Base-by-base conservation (phyloP, 2,888 invertebrate genomes). In the Clepsis dumicolana region DNA sequence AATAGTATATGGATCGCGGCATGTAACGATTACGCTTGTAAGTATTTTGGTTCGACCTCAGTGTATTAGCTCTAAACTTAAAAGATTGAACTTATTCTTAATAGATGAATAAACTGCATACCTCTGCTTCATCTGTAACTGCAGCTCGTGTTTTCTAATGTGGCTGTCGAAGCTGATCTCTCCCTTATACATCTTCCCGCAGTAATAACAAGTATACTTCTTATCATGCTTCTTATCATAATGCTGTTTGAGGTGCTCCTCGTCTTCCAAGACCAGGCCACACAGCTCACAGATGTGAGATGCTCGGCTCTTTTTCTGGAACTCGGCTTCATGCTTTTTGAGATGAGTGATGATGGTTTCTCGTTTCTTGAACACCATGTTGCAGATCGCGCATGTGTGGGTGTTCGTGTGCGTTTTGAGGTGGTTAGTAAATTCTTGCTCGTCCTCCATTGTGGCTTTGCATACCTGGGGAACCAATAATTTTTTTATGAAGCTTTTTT, bases 391-490 rank as follows among this genome's bases (percentile, higher is more conserved):
- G 69, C 93, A 93, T 35, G 83, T 83, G 69, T 89, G 86, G 3
- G 84, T 64, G 4, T 86, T 86, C 0, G 81, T 82, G 70, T 93
- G 93, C 0, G 81, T 85, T 62, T 76, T 75, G n/a, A 90, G 56
- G 67, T 93, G 93, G 3, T 75, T 81, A 29, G 82, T 76, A 67
- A 85, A 89, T 35, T 87, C 87, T 8, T 82, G 72, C 29, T 88
- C 82, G 12, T 85, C 79, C 72, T 90, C 88, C 1, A 84, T 81
- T 48, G 84, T 73, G 10, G 83, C 82, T 76, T 88, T 87, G 72
- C 93, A 93, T 0, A 91, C 80, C 93, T 93, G 77, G 7, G 35
- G n/a, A n/a, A n/a, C n/a, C n/a, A n/a, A n/a, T n/a, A n/a, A n/a
- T n/a, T n/a, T n/a, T n/a, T n/a, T n/a, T n/a, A n/a, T n/a, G n/a